Evolutionary conservation across 1,140 invertebrate species (phyloP).

Genomic region (Lerema accius): DNA sequence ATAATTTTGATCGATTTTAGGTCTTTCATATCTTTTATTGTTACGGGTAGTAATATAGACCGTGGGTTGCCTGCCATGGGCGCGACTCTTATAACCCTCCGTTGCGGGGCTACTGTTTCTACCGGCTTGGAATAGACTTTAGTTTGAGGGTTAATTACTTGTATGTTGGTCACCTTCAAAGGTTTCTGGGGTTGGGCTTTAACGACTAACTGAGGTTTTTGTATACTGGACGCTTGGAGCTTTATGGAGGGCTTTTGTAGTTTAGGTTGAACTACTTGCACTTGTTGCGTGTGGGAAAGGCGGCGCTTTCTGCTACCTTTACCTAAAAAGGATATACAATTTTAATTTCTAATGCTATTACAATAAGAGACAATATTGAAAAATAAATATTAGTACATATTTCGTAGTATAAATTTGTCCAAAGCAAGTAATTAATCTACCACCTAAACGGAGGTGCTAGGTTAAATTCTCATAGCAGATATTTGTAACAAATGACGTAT

Average conservation of each 20-base stretch:
- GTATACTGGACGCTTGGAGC: constrained; percentile 47
- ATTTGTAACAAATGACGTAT: too few relatives aligned
- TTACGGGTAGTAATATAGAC: constrained; percentile 87
- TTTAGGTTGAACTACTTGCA: constrained; percentile 67
- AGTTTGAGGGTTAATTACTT: constrained; percentile 70
- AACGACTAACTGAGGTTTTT: constrained; percentile 73
- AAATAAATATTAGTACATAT: too few relatives aligned
- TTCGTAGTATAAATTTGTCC: too few relatives aligned
- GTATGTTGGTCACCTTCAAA: constrained; percentile 70
- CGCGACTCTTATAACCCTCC: constrained; percentile 83
- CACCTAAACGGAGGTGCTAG: too few relatives aligned
- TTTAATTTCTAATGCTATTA: constrained; percentile 1
- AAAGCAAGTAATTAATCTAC: too few relatives aligned
- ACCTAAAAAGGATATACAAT: constrained; percentile 42
- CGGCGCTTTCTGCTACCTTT: constrained; percentile 72
- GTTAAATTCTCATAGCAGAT: too few relatives aligned
- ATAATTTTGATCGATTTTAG: constrained; percentile 89
- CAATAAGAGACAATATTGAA: too few relatives aligned
- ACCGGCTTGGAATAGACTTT: constrained; percentile 74
- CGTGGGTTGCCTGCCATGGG: constrained; percentile 84
- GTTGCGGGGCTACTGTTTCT: constrained; percentile 71
- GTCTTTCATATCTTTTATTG: constrained; percentile 87
- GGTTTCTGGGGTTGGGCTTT: constrained; percentile 75
- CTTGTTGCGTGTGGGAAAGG: constrained; percentile 64
- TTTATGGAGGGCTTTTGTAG: constrained; percentile 69